phyloP scores from a whole-genome alignment of 2,113 vertebrate species.

The Coreoperca whiteheadi region DNA sequence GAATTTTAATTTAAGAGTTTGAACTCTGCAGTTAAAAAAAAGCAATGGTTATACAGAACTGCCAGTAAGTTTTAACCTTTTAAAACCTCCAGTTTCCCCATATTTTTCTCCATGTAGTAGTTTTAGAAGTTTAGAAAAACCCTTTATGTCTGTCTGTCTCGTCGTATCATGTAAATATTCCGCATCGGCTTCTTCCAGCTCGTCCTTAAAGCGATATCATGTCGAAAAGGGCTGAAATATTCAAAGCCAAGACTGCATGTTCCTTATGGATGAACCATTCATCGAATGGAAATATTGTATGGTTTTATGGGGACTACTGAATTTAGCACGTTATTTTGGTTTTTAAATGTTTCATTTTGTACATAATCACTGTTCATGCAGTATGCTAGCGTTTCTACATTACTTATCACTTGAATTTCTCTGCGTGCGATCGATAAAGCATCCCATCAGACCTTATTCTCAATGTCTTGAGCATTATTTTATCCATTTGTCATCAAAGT shows the following conservation, averaged over 20 bases:
- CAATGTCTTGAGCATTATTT: not conserved
- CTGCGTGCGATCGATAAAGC: not conserved
- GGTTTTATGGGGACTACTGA: not conserved
- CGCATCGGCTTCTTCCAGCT: not conserved
- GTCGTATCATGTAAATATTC: not conserved
- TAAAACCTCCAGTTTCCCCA: not conserved
- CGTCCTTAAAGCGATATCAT: not conserved
- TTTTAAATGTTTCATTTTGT: not conserved
- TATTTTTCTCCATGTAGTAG: not conserved
- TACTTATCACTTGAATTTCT: not conserved
- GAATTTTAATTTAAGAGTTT: not conserved
- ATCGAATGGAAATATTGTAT: not conserved
- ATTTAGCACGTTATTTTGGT: not conserved
- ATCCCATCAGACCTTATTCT: not conserved
- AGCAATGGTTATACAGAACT: not conserved
- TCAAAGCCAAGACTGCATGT: not conserved
- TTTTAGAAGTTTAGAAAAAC: not conserved
- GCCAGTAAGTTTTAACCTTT: not conserved
- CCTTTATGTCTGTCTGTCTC: not conserved
- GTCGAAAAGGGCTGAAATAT: not conserved
- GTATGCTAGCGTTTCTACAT: not conserved
- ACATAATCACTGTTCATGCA: not conserved
- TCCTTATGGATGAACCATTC: not conserved
- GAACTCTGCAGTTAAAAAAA: no score
- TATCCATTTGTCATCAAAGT: not conserved